Conservation (phyloP, 2,888 invertebrate genomes). For the Drosophila kanekoi region DNA sequence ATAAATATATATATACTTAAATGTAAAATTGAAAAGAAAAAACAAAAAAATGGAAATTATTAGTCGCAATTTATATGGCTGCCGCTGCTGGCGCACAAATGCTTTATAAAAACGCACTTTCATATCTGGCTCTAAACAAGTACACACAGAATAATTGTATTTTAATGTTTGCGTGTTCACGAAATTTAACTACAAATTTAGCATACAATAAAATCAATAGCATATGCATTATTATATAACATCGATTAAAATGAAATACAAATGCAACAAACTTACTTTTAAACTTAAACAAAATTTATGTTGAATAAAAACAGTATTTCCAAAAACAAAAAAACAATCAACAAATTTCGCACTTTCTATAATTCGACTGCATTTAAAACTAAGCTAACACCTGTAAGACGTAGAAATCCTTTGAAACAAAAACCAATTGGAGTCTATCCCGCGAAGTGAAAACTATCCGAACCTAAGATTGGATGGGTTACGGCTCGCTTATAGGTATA, state of each 20-base stretch:
- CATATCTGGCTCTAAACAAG: constrained; percentile 51
- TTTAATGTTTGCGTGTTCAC: constrained; percentile 74
- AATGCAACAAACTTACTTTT: constrained; percentile 77
- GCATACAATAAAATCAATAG: constrained; percentile 63
- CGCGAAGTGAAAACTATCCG: neutral
- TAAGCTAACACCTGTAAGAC: neutral
- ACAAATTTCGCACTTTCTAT: constrained; percentile 10
- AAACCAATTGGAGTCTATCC: neutral
- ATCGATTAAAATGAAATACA: constrained; percentile 75
- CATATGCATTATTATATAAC: constrained; percentile 79
- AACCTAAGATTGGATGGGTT: neutral
- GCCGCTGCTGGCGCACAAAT: constrained; percentile 34
- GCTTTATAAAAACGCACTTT: constrained; percentile 54
- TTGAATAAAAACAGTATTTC: constrained; percentile 81
- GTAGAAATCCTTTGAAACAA: neutral
- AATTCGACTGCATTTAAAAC: neutral
- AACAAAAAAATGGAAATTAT: constrained; percentile 77
- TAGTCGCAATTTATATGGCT: constrained; percentile 58
- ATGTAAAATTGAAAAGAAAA: constrained; percentile 47
- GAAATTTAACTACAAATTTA: constrained; percentile 60
- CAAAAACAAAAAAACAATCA: constrained; percentile 60
- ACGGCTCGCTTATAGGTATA: too few relatives aligned
- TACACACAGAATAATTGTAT: constrained; percentile 61
- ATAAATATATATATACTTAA: constrained; percentile 48
- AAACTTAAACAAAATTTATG: constrained; percentile 78